Evolutionary conservation across 2,113 vertebrate genomes (phyloP).

Genomic region (Xiphophorus maculatus): DNA sequence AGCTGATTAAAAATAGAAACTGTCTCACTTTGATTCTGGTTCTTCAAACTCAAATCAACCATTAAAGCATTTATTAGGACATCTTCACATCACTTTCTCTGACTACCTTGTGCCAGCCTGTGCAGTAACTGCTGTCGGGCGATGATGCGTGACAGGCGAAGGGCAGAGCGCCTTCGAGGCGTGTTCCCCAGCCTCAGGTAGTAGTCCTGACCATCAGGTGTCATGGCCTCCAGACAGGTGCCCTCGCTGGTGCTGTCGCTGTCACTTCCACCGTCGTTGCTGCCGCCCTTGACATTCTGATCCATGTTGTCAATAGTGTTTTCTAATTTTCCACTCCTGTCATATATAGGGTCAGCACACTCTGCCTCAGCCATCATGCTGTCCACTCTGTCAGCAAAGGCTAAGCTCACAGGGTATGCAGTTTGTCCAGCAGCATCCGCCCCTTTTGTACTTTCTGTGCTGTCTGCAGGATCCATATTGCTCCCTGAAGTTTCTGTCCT

Average conservation of each 20-base stretch:
- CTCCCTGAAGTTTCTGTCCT: background rate
- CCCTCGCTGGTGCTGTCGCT: slow-evolving; percentile 42
- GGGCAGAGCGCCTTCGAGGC: slow-evolving; percentile 68
- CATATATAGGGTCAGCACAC: slow-evolving; percentile 7
- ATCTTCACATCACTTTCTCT: background rate
- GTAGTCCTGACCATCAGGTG: slow-evolving; percentile 63
- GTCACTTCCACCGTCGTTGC: slow-evolving; percentile 36
- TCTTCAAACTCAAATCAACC: background rate
- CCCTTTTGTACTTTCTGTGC: background rate
- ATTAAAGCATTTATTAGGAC: background rate
- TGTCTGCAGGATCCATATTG: background rate
- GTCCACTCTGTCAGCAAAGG: slow-evolving; percentile 11
- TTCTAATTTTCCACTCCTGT: background rate
- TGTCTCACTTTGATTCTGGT: background rate
- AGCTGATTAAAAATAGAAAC: background rate
- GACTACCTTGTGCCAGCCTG: slow-evolving; percentile 76
- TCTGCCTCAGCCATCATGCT: background rate
- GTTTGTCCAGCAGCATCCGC: background rate
- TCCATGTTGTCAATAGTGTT: background rate
- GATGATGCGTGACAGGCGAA: slow-evolving; percentile 78
- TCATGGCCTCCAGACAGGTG: slow-evolving; percentile 72
- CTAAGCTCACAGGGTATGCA: background rate
- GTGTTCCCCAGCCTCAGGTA: slow-evolving; percentile 77
- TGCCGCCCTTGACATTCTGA: background rate
- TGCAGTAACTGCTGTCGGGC: slow-evolving; percentile 74